Evolutionary conservation across 1,140 invertebrate species (phyloP), one percentile per base, ranked within the genome.

Genomic region (Planococcus citri): DNA sequence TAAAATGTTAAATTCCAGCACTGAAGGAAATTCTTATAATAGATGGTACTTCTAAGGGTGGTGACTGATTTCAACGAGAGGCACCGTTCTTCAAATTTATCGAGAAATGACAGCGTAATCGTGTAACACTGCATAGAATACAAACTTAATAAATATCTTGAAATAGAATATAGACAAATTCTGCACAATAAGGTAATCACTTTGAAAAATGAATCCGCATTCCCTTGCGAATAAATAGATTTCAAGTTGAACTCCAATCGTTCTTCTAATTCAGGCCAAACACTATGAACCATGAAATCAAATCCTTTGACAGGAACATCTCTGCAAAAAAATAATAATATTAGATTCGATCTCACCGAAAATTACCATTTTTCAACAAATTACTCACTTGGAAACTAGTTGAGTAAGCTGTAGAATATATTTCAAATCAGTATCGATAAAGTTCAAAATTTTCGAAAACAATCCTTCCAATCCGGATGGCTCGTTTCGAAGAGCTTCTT

Each of bases 1-100:
- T 97, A 96, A 20, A 97, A 92, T 29, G 92, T 89, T 27, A 97
- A 82, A 80, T 95, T 96, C 91, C 94, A 97, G 74, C 90, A 88
- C 70, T 86, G 84, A 67, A 92, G 81, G 78, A 95, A 94, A 61
- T 81, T 82, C 74, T 84, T 83, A 73, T 86, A 88, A 70, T 87
- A 86, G 27, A 81, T 76, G 76, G 89, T 85, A 72, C 81, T 77
- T 72, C 83, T 82, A 58, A 91, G 81, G 20, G 79, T 77, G 37
- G 81, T 75, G 33, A 79, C 78, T 72, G 81, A 83, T 37, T 83
- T 80, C 72, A 78, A 72, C 22, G 81, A 82, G 1, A 79, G 78
- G 75, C 90, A 88, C 61, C 84, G 80, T 24, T 80, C 78, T 77
- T 94, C 88, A 74, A 97, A 84, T 74, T 85, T 85, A 33, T 78